Evolutionary conservation across 2,113 vertebrate species (phyloP), one percentile per base, ranked within the genome.

Genomic region (Brienomyrus longianalis): DNA sequence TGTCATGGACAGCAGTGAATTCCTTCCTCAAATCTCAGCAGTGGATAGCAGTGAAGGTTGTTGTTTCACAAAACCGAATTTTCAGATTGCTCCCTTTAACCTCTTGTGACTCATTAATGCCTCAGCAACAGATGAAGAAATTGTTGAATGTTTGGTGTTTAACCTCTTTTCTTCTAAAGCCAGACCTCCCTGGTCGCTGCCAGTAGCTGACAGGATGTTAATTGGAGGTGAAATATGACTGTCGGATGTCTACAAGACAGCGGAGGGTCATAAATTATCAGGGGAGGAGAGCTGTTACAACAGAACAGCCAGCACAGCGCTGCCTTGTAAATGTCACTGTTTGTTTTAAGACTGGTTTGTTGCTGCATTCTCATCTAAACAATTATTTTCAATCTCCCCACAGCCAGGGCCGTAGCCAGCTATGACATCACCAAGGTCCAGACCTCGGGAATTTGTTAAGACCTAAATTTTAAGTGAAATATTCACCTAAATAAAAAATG

Each of bases 91-190:
- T 90, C 50, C 27, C 15, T 39, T 19, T n/a, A 45, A 19, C 89
- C 27, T 77, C 45, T 45, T 77, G 85, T 45, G 27, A 87, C 59
- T 90, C 66, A 62, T 62, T n/a, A 90, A 87, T 77, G 62, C 70
- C 47, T 48, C 47, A 51, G 83, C 66, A 90, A 77, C 66, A 90
- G 62, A 87, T 48, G 48, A 90, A 54, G 47, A 90, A 90, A 90
- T 90, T 77, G 86, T 87, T 77, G 62, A 62, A 87, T 74, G 84
- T 90, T 77, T 48, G 48, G 11, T 31, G 31, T 74, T 87, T 90
- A 70, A 80, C 89, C 85, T 90, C 19, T 10, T 89, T 59, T 90
- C 39, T 77, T 31, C 47, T 45, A 43, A 86, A 39, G 83, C 17
- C 13, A 39, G 47, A 4, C n/a, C 23, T 47, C 17, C 89, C 89